Evolutionary conservation across 30 jellyfish, hydroid and myxozoan species (phyloP).

Genomic region (Aurelia coerulea): DNA sequence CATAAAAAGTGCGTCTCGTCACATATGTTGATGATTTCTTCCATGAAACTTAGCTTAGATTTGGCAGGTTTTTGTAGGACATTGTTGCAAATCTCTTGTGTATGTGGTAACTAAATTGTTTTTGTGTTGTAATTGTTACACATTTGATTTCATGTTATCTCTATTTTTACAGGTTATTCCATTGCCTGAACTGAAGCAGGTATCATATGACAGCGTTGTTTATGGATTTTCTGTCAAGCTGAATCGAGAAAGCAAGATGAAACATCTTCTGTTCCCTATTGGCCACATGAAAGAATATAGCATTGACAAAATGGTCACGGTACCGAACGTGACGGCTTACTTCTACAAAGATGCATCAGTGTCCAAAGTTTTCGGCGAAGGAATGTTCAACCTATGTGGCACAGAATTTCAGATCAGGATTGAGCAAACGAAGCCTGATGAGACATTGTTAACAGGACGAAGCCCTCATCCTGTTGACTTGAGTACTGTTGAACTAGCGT

Average conservation of each 20-base stretch:
- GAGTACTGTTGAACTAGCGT: conserved; percentile 76
- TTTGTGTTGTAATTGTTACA: no score
- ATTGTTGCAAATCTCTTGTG: no score
- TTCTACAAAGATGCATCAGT: conserved; percentile 15
- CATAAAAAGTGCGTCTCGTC: no score
- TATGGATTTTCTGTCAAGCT: conserved; percentile 51
- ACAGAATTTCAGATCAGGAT: conserved; percentile 55
- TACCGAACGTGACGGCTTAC: conserved; percentile 68
- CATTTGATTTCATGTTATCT: no score
- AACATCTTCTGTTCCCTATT: conserved; percentile 45
- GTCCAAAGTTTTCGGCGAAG: conserved; percentile 61
- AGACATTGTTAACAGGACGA: conserved; percentile 57
- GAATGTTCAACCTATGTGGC: conserved; percentile 67
- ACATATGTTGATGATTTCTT: no score
- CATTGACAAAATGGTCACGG: conserved; percentile 37
- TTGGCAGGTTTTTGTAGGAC: no score
- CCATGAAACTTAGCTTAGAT: no score
- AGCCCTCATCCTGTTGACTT: conserved; percentile 67
- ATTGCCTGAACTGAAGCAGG: conserved; percentile 51
- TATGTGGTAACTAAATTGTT: no score
- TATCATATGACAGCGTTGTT: conserved; percentile 14
- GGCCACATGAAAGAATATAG: conserved; percentile 37
- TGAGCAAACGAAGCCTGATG: conserved; percentile 68
- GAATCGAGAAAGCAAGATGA: conserved; percentile 20
- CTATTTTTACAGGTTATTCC: background rate